Evolutionary conservation across 2,888 invertebrate genomes (phyloP).

Genomic region (Heliconius aoede): DNA sequence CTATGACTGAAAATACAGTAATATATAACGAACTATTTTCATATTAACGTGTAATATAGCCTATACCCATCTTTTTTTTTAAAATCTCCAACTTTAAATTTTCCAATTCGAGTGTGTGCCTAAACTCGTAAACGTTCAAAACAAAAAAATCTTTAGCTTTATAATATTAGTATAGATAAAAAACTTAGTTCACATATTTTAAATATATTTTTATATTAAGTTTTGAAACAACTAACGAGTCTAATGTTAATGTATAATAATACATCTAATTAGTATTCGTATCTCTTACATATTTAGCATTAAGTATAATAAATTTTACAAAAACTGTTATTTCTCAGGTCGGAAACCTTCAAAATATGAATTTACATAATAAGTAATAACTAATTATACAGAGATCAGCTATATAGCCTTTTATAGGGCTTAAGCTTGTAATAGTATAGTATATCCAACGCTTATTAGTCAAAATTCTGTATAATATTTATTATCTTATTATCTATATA

Average conservation of each 20-base stretch:
- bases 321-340: conserved; percentile 26
- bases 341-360: conserved; percentile 22
- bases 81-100: too few relatives aligned
- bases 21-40: too few relatives aligned
- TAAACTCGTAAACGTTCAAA: too few relatives aligned
- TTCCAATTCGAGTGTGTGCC: too few relatives aligned
- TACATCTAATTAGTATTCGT: conserved; percentile 15
- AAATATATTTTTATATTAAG: not conserved
- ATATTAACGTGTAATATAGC: too few relatives aligned
- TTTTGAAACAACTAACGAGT: not conserved
- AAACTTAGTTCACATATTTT: too few relatives aligned
- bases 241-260: not conserved
- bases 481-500: too few relatives aligned
- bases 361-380: not conserved
- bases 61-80: too few relatives aligned
- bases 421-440: not conserved
- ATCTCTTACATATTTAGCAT: conserved; percentile 13
- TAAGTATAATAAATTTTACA: conserved; percentile 1
- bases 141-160: too few relatives aligned
- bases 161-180: too few relatives aligned
- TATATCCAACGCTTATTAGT: not conserved
- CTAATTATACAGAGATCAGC: not conserved
- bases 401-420: too few relatives aligned
- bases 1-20: too few relatives aligned
- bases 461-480: not conserved